Conservation (phyloP, 30 jellyfish, hydroid and myxozoan genomes). For the Catostylus mosaicus region DNA sequence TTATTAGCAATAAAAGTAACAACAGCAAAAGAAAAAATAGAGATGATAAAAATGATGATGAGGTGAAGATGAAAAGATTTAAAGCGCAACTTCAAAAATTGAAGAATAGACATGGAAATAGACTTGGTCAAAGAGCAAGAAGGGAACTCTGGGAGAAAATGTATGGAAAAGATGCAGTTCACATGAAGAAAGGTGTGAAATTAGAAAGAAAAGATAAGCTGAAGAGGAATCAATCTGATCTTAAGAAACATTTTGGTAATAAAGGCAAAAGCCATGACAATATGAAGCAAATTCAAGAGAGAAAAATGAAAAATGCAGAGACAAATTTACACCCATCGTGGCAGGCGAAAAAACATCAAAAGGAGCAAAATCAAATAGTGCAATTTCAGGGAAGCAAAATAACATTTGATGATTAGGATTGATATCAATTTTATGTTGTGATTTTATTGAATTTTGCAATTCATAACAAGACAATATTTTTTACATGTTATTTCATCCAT, state of each 20-base stretch:
- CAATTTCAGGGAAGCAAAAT: constrained; percentile 61
- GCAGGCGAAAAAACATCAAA: constrained; percentile 63
- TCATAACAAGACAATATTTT: too few species aligned
- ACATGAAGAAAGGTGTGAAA: constrained; percentile 17
- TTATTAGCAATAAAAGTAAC: not conserved
- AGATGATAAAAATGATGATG: not conserved
- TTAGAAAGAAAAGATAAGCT: not conserved
- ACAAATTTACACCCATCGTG: constrained; percentile 69
- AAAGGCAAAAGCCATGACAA: not conserved
- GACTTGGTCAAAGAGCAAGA: constrained; percentile 78
- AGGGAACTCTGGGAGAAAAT: constrained; percentile 55
- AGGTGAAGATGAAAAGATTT: constrained; percentile 1
- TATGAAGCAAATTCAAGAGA: not conserved
- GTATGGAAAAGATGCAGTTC: constrained; percentile 63
- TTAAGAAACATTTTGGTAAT: not conserved
- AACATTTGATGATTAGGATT: constrained; percentile 58
- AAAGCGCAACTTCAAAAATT: not conserved
- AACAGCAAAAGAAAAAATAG: not conserved
- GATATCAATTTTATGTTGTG: too few species aligned
- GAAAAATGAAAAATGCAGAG: not conserved
- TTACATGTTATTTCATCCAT: too few species aligned
- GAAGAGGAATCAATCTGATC: too few species aligned
- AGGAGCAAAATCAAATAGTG: constrained; percentile 11
- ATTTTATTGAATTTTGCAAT: too few species aligned
- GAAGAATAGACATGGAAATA: constrained; percentile 19